Evolutionary conservation across 2,888 invertebrate species (phyloP).

Genomic region (Drosophila falleni): DNA sequence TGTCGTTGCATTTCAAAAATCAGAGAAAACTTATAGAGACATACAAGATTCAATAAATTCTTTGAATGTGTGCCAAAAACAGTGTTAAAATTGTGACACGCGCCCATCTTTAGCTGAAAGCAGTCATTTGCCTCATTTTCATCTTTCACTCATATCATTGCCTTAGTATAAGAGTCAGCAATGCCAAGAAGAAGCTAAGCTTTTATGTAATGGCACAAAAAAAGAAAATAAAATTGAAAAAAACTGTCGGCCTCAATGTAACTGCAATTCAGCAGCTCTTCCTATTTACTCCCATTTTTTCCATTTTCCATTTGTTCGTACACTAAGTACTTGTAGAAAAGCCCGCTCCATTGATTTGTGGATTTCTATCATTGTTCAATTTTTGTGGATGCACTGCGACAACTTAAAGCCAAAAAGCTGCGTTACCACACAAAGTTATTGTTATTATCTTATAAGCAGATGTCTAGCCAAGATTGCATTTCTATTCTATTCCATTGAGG

Average conservation of each 20-base stretch:
- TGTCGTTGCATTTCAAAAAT: slow-evolving; percentile 10
- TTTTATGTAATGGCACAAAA: slow-evolving; percentile 22
- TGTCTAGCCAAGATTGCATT: slow-evolving; percentile 63
- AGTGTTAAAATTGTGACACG: slow-evolving; percentile 25
- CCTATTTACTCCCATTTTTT: slow-evolving; percentile 3
- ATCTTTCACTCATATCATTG: slow-evolving; percentile 43
- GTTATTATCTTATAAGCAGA: slow-evolving; percentile 32
- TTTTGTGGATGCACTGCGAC: slow-evolving; percentile 53
- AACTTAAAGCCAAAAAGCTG: slow-evolving; percentile 36
- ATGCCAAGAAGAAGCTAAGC: slow-evolving; percentile 11
- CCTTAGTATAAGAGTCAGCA: slow-evolving; percentile 46
- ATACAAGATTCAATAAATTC: slow-evolving; percentile 3
- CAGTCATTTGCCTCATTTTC: slow-evolving; percentile 33
- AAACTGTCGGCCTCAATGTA: slow-evolving; percentile 23
- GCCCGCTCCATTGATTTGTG: slow-evolving; percentile 57
- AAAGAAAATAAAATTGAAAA: slow-evolving; percentile 1
- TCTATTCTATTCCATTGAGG: slow-evolving; percentile 24
- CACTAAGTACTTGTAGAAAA: slow-evolving; percentile 18
- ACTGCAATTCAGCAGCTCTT: neutral
- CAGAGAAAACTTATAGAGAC: slow-evolving; percentile 1
- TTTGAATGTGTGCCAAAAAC: slow-evolving; percentile 21
- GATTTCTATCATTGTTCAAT: slow-evolving; percentile 68
- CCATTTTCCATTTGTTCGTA: slow-evolving; percentile 12
- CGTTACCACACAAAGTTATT: slow-evolving; percentile 18
- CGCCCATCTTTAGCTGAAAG: slow-evolving; percentile 13